These are phyloP conservation scores for Nannobrachium achirus DNA, from an alignment of 2,113 vertebrate species.

Conservation along the genomic window DNA sequence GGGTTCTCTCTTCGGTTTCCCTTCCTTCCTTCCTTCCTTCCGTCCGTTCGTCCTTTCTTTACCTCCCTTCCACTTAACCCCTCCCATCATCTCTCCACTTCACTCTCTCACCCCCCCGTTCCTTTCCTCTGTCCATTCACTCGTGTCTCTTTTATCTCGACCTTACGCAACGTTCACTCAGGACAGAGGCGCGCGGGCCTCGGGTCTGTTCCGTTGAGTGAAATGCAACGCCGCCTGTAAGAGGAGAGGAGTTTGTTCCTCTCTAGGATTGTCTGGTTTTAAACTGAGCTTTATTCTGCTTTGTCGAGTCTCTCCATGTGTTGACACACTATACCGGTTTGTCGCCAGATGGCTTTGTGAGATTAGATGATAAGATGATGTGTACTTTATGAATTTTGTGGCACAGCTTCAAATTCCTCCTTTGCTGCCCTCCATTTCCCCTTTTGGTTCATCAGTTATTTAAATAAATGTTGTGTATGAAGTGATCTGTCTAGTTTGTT, in stretches of 20 bases:
- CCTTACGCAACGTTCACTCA: conserved; percentile 35
- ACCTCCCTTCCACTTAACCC: conserved; percentile 1
- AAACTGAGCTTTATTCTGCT: background rate
- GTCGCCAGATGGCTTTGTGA: too few species aligned
- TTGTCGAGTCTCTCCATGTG: background rate
- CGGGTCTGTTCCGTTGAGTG: background rate
- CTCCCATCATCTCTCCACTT: conserved; percentile 4
- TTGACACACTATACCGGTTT: too few species aligned
- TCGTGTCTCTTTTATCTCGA: conserved; percentile 17
- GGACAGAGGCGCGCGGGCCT: background rate
- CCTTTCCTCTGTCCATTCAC: conserved; percentile 2
- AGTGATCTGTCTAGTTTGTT: too few species aligned
- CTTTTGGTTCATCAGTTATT: too few species aligned
- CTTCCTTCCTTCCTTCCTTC: conserved; percentile 12
- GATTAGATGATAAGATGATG: too few species aligned
- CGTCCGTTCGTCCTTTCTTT: conserved; percentile 15
- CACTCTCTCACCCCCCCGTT: conserved; percentile 19
- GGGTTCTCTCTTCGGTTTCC: conserved; percentile 54
- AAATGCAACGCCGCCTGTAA: background rate
- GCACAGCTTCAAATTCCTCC: too few species aligned
- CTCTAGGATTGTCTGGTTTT: background rate
- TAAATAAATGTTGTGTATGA: too few species aligned
- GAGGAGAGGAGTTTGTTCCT: background rate
- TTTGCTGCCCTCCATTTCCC: too few species aligned
- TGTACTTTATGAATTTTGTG: too few species aligned